phyloP scores from a whole-genome alignment of 2,888 invertebrate species.

The Melanostoma scalare region DNA sequence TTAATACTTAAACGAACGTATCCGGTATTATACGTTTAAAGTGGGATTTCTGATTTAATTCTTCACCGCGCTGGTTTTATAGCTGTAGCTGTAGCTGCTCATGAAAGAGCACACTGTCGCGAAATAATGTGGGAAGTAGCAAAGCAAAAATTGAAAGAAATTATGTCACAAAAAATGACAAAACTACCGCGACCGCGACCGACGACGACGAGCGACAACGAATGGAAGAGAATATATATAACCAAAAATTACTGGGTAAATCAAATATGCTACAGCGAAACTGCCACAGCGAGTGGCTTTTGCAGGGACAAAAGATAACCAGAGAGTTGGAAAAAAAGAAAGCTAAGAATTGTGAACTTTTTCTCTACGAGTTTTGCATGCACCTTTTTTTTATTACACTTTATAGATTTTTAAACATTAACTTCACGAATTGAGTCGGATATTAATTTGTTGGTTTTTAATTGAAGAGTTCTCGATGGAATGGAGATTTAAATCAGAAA shows the following conservation, averaged over 20 bases:
- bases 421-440: conserved; percentile 21
- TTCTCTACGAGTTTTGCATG: conserved; percentile 51
- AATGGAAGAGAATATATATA: conserved; percentile 37
- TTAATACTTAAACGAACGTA: conserved; percentile 58
- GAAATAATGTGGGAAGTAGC: conserved; percentile 47
- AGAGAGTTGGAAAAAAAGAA: conserved; percentile 60
- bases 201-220: neutral
- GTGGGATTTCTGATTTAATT: conserved; percentile 29
- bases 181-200: neutral
- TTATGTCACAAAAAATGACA: conserved; percentile 60
- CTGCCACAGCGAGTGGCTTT: conserved; percentile 24
- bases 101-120: conserved; percentile 40
- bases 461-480: conserved; percentile 6
- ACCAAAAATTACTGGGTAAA: conserved; percentile 42
- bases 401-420: conserved; percentile 1
- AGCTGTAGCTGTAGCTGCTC: conserved; percentile 1
- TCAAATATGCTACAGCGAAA: conserved; percentile 23
- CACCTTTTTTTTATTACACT: conserved; percentile 31
- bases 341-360: conserved; percentile 58
- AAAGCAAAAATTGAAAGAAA: conserved; percentile 53
- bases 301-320: conserved; percentile 36
- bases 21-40: conserved; percentile 50
- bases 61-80: conserved; percentile 8
- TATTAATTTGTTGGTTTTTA: neutral
- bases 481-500: conserved; percentile 34